A percentile compares a stretch with the other conserved stretches of the same genome.
phyloP scores from a whole-genome alignment of 2,113 vertebrate species.

The Alligator mississippiensis region DNA sequence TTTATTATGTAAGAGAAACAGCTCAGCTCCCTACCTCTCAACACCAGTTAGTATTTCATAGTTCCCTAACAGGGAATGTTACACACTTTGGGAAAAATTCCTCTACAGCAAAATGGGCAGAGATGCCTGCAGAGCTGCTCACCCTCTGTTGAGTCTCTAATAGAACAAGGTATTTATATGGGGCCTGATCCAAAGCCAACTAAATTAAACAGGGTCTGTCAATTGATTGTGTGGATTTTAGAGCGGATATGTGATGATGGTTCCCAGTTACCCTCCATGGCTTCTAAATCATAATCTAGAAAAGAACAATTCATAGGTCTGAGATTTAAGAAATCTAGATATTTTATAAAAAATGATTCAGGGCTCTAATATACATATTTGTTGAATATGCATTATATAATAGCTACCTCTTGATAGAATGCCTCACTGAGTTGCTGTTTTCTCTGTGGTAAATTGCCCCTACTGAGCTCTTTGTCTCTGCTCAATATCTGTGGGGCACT shows the following conservation, averaged over 20 bases:
- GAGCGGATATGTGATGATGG: not conserved
- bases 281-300: not conserved
- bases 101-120: not conserved
- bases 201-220: not conserved
- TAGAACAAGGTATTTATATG: not conserved
- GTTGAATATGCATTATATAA: not conserved
- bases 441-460: not conserved
- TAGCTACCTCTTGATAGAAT: not conserved
- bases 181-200: not conserved
- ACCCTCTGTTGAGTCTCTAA: not conserved
- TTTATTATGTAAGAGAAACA: not conserved
- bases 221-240: not conserved
- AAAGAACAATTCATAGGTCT: not conserved
- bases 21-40: not conserved
- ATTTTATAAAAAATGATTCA: not conserved
- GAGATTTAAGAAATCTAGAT: not conserved
- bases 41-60: not conserved
- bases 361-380: not conserved
- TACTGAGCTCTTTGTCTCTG: not conserved
- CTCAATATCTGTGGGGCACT: not conserved
- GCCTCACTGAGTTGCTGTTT: not conserved
- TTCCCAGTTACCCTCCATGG: not conserved
- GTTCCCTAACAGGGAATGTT: not conserved
- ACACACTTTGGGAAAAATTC: not conserved
- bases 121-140: not conserved